Percentiles rank a stretch among this genome's conserved stretches.
Evolutionary conservation across 2,888 invertebrate genomes (phyloP).

Genomic region (Dryobotodes eremita): DNA sequence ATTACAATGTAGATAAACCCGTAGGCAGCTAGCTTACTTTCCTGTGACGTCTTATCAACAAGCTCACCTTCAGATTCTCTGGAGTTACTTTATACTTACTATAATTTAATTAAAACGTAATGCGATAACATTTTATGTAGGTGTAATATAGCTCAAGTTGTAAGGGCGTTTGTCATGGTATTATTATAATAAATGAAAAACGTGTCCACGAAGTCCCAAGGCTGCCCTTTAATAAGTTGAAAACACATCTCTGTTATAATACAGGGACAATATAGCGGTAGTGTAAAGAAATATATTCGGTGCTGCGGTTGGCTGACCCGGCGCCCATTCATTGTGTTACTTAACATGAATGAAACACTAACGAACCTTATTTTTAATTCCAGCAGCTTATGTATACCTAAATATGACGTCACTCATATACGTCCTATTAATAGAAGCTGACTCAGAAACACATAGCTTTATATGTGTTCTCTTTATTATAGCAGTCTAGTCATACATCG

Average conservation of each 20-base stretch:
- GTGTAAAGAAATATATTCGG: conserved; percentile 55
- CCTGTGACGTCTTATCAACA: conserved; percentile 39
- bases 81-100: conserved; percentile 34
- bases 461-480: conserved; percentile 5
- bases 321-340: conserved; percentile 70
- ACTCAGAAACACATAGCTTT: conserved; percentile 18
- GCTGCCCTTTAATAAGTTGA: conserved; percentile 36
- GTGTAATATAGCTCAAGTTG: conserved; percentile 46
- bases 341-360: conserved; percentile 77
- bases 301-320: conserved; percentile 52
- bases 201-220: conserved; percentile 23
- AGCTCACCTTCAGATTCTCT: conserved; percentile 36
- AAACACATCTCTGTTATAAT: conserved; percentile 47
- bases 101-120: conserved; percentile 60
- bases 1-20: conserved; percentile 7
- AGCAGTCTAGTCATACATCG: neutral
- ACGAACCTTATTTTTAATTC: conserved; percentile 72
- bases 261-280: conserved; percentile 48
- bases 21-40: conserved; percentile 26
- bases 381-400: conserved; percentile 20
- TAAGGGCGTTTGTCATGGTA: conserved; percentile 32
- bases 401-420: conserved; percentile 50
- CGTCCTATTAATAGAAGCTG: conserved; percentile 17
- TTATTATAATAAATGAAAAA: conserved; percentile 45
- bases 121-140: conserved; percentile 49